Evolutionary conservation across 2,113 vertebrate species (phyloP).

Genomic region (Leucopsar rothschildi): DNA sequence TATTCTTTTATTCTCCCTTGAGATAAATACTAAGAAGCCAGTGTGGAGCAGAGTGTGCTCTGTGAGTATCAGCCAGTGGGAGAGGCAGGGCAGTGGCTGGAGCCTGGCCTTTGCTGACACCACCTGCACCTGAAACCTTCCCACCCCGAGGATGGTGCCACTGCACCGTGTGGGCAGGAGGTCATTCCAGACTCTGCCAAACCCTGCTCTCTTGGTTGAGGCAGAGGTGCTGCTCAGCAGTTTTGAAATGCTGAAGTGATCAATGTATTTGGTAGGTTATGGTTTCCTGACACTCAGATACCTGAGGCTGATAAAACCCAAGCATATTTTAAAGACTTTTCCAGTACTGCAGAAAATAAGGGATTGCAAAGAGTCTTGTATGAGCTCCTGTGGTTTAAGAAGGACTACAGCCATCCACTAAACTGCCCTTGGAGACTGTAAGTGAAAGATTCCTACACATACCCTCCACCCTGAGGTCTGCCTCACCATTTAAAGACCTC

Average conservation of each 20-base stretch:
- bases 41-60: background rate
- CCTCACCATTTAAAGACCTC: background rate
- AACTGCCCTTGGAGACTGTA: background rate
- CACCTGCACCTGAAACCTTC: background rate
- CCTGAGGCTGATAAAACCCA: background rate
- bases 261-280: background rate
- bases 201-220: background rate
- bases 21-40: background rate
- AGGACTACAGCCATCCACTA: background rate
- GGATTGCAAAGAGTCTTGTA: background rate
- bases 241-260: background rate
- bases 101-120: background rate
- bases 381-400: background rate
- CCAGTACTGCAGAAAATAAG: background rate
- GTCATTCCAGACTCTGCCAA: background rate
- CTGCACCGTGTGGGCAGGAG: background rate
- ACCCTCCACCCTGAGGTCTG: background rate
- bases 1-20: background rate
- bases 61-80: fast-evolving
- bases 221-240: background rate
- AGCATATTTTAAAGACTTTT: background rate
- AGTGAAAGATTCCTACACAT: background rate
- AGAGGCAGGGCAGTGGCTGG: background rate
- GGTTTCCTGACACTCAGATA: background rate
- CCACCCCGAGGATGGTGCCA: background rate